Conservation (phyloP, 37 sponge, comb jelly and placozoan genomes). For the Agelas oroides region DNA sequence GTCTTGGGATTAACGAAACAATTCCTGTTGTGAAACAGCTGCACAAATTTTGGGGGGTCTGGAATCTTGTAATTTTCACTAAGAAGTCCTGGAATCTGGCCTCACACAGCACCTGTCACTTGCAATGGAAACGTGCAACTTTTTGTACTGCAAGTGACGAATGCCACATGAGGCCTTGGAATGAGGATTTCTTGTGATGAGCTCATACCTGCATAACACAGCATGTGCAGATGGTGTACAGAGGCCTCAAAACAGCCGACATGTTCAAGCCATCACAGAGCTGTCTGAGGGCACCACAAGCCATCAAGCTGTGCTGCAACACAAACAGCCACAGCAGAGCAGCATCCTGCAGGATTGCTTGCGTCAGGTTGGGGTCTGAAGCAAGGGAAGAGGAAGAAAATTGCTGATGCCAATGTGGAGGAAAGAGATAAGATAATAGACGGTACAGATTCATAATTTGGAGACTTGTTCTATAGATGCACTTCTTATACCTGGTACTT, state of each 20-base stretch:
- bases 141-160: too few species aligned
- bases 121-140: too few species aligned
- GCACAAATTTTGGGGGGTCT: too few species aligned
- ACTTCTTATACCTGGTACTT: too few species aligned
- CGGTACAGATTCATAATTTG: neutral
- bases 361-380: neutral
- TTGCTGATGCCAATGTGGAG: neutral
- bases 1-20: too few species aligned
- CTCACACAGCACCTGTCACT: too few species aligned
- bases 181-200: too few species aligned
- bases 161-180: too few species aligned
- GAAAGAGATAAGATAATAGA: neutral
- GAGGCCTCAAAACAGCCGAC: conserved; percentile 27
- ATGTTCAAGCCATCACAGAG: conserved; percentile 14
- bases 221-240: conserved; percentile 57
- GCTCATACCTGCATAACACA: conserved; percentile 44
- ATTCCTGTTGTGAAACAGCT: too few species aligned
- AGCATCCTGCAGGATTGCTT: conserved; percentile 18
- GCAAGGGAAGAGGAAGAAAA: neutral
- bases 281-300: neutral
- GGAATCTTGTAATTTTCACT: too few species aligned
- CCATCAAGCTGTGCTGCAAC: conserved; percentile 60
- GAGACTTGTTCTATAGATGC: too few species aligned
- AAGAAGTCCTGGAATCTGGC: too few species aligned
- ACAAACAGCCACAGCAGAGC: conserved; percentile 45